Evolutionary conservation across 2,113 vertebrate species (phyloP), one percentile per base, ranked within the genome.

Genomic region (Clupea harengus): DNA sequence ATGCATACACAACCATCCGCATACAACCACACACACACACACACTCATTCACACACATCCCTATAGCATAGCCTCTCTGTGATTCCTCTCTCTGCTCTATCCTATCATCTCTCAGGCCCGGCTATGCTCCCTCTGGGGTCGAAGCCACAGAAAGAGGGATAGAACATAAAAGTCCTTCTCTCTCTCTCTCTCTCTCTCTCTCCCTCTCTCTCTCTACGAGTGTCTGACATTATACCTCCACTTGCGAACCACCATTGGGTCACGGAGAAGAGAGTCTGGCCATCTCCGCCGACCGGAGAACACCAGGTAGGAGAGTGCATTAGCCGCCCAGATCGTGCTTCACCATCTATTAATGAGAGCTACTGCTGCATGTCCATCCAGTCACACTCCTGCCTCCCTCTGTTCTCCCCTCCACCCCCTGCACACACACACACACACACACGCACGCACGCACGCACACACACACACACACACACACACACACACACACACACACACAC

Each of bases 321-420:
- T 93, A 93, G 90, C 89, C 91, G 88, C 88, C 86, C 88, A 91
- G 85, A 47, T 88, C 25, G 89, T 90, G 91, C 87, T 54, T 86
- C 86, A 84, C 87, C 93, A 92, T 92, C 90, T 90, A 93, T 94
- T 94, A 95, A 94, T 93, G 92, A 94, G 92, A 83, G 89, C 91
- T 88, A 89, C 60, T 88, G 81, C 90, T 81, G 88, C 83, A 87
- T 91, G 91, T 92, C 90, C 92, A 89, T 93, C 90, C 89, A 91
- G 91, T 92, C 89, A 89, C 93, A 94, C 92, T 91, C 92, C 47
- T 8, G 11, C 57, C 20, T 18, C 57, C 20, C 22, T 64, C n/a
- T 28, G 64, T 25, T 2, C 85, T 80, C 88, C 85, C 83, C 50
- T 64, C 20, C 20, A 64, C 25, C 25, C 64, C 11, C 11, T 32